phyloP scores from a whole-genome alignment of 2,113 vertebrate genomes.

The Leptobrachium leishanense region DNA sequence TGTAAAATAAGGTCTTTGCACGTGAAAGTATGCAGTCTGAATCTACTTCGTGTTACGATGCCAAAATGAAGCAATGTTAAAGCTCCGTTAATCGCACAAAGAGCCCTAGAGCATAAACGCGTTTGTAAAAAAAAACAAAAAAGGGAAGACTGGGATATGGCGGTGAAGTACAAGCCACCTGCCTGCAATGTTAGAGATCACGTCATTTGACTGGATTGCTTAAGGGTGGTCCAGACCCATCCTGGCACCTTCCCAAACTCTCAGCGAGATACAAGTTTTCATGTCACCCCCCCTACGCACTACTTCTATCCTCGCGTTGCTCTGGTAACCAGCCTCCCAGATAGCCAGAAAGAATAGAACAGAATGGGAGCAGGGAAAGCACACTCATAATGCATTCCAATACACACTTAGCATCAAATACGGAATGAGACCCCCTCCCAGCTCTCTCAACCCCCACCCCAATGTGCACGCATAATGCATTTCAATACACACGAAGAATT shows the following conservation, averaged over 20 bases:
- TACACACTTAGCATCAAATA: background rate
- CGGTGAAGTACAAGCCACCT: background rate
- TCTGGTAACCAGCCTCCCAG: conserved; percentile 40
- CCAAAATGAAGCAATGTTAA: background rate
- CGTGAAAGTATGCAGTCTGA: too few species aligned
- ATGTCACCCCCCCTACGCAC: conserved; percentile 8
- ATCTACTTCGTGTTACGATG: too few species aligned
- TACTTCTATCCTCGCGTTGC: conserved; percentile 36
- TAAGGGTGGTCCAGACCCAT: conserved; percentile 39
- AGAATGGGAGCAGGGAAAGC: conserved; percentile 32
- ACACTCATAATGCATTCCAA: conserved; percentile 1
- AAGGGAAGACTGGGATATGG: background rate
- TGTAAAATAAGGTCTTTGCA: background rate
- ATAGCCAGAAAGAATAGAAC: conserved; percentile 36
- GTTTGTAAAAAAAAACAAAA: background rate
- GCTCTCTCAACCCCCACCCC: too few species aligned
- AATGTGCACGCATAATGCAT: too few species aligned
- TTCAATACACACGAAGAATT: too few species aligned
- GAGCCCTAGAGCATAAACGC: background rate
- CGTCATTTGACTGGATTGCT: conserved; percentile 19
- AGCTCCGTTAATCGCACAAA: background rate
- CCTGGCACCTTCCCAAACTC: conserved; percentile 38
- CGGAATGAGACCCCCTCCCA: background rate
- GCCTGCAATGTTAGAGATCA: conserved; percentile 8
- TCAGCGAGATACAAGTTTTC: conserved; percentile 25